A percentile compares a stretch with the other conserved stretches of the same genome.
These are phyloP conservation scores for Glaucidium brasilianum DNA, from an alignment of 2,113 vertebrate genomes.

Conservation along the genomic window DNA sequence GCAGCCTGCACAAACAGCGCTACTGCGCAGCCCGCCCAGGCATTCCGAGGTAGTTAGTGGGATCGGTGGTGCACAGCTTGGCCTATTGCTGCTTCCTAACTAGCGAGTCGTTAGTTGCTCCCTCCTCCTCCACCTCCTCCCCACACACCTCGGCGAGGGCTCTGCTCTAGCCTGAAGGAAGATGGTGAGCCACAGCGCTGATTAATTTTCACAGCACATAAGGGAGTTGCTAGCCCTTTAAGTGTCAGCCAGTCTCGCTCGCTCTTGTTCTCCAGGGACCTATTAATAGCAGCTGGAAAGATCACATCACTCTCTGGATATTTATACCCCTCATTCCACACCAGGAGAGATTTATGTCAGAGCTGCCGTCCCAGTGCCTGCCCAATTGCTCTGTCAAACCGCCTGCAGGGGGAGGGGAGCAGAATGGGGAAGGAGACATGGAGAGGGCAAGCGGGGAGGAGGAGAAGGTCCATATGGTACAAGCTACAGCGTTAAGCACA, in stretches of 20 bases:
- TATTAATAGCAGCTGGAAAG: slow-evolving; percentile 87
- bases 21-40: not conserved
- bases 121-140: not conserved
- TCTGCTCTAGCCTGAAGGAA: slow-evolving; percentile 34
- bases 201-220: slow-evolving; percentile 61
- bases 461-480: slow-evolving; percentile 59
- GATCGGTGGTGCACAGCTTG: not conserved
- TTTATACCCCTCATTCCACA: slow-evolving; percentile 82
- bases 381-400: slow-evolving; percentile 71
- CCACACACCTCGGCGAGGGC: not conserved
- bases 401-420: slow-evolving; percentile 37
- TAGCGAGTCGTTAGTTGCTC: not conserved
- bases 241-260: slow-evolving; percentile 71
- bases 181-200: slow-evolving; percentile 16
- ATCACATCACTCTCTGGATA: slow-evolving; percentile 80
- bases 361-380: slow-evolving; percentile 73
- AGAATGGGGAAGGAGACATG: not conserved
- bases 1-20: not conserved
- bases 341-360: slow-evolving; percentile 82
- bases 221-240: slow-evolving; percentile 76
- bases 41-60: not conserved
- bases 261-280: slow-evolving; percentile 77
- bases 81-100: not conserved
- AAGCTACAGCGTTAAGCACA: not conserved
- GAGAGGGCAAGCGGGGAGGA: slow-evolving; percentile 64